Evolutionary conservation across 2,113 vertebrate species (phyloP), one percentile per base, ranked within the genome.

Genomic region (Ginglymostoma cirratum): DNA sequence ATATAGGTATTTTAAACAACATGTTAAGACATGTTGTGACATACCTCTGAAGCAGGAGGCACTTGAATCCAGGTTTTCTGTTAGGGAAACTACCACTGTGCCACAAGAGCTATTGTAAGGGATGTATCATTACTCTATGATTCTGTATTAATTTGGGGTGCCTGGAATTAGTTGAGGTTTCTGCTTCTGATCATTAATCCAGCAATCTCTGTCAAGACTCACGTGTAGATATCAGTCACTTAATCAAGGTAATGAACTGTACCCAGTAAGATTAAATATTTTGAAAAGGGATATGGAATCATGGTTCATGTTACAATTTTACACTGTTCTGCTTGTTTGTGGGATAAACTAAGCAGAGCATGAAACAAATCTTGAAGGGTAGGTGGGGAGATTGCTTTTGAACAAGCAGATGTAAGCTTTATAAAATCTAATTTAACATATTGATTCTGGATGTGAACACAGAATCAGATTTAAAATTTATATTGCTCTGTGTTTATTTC

Each of bases 401-500:
- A 24, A 27, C 19, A 5, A 52, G 17, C 15, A 5, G 30, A 61
- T 61, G 61, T 15, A 61, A 34, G 4, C 61, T 14, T 61, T 61
- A 3, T 61, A 61, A 10, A 61, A 55, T 61, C 27, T 90, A 27
- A 61, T 90, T 7, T 90, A 65, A 90, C 19, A 21, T 30, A 15
- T 78, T 78, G 34, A 94, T 67, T 94, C 66, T 45, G 21, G 30
- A 70, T 94, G 38, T 94, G 19, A 70, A 69, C 21, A 19, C 34
- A 42, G 17, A 67, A 38, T 89, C 5, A 23, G 38, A 94, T 94
- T 94, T 94, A 67, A 94, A 70, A 94, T 7, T 48, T 21, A 42
- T 83, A 76, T 83, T 80, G 30, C 27, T 45, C 65, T 96, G 96
- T 96, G 96, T 80, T 96, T 96, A 83, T 96, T 24, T 96, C 76